These are phyloP conservation scores for Pipa parva DNA, from an alignment of 2,113 vertebrate species.

Conservation along the genomic window DNA sequence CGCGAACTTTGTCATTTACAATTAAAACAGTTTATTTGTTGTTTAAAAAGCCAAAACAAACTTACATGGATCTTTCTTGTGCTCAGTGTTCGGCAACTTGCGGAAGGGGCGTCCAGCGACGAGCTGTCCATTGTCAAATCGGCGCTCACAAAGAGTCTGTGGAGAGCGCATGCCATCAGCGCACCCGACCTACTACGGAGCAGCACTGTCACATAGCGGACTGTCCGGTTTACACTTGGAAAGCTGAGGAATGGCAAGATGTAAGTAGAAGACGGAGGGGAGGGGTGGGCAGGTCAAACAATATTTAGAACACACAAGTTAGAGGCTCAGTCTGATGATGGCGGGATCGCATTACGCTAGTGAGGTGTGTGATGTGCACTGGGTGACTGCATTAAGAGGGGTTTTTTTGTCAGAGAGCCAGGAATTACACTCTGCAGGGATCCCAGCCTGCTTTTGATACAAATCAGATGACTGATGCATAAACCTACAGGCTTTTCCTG, in stretches of 20 bases:
- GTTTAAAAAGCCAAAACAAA: not conserved
- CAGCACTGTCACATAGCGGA: slow-evolving; percentile 66
- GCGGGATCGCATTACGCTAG: slow-evolving; percentile 30
- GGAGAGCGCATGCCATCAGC: slow-evolving; percentile 66
- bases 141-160: slow-evolving; percentile 51
- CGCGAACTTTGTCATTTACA: no score
- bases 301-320: slow-evolving; percentile 33
- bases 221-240: slow-evolving; percentile 77
- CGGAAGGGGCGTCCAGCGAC: slow-evolving; percentile 70
- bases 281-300: slow-evolving; percentile 25
- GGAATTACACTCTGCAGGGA: slow-evolving; percentile 7
- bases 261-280: slow-evolving; percentile 64
- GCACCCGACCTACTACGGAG: slow-evolving; percentile 61
- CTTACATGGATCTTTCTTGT: slow-evolving; percentile 26
- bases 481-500: not conserved
- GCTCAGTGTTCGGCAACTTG: slow-evolving; percentile 83
- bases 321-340: slow-evolving; percentile 32
- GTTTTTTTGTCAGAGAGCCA: slow-evolving; percentile 44
- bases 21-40: no score
- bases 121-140: slow-evolving; percentile 71
- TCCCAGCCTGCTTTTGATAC: slow-evolving; percentile 43
- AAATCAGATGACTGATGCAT: slow-evolving; percentile 49
- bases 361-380: slow-evolving; percentile 34
- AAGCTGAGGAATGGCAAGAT: slow-evolving; percentile 73
- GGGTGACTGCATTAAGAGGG: slow-evolving; percentile 37